Conservation (phyloP, 92 coral and sea anemone species). For the Paramuricea clavata region DNA sequence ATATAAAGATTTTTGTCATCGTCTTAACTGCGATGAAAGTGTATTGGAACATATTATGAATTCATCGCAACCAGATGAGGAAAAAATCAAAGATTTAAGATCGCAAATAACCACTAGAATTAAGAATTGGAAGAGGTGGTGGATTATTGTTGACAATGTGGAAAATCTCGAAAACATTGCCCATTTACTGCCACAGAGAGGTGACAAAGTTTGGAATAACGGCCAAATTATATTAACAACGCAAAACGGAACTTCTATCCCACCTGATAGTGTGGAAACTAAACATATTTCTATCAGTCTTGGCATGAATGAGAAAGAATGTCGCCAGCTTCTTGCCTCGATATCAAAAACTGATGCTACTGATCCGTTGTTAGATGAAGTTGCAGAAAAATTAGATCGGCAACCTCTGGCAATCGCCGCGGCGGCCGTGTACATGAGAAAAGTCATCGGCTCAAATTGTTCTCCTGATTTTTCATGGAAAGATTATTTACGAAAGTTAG, state of each 20-base stretch:
- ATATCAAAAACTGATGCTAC: slow-evolving; percentile 35
- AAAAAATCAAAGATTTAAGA: slow-evolving; percentile 48
- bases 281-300: slow-evolving; percentile 38
- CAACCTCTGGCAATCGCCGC: slow-evolving; percentile 76
- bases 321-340: slow-evolving; percentile 43
- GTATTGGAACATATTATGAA: slow-evolving; percentile 39
- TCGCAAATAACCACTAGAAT: slow-evolving; percentile 27
- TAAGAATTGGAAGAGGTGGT: slow-evolving; percentile 48
- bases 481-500: neutral
- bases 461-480: slow-evolving; percentile 9
- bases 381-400: slow-evolving; percentile 58
- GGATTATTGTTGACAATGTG: slow-evolving; percentile 68
- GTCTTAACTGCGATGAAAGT: slow-evolving; percentile 48
- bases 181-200: slow-evolving; percentile 37
- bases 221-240: slow-evolving; percentile 58
- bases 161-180: slow-evolving; percentile 21
- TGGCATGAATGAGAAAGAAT: slow-evolving; percentile 65
- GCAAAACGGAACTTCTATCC: slow-evolving; percentile 46
- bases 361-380: slow-evolving; percentile 40
- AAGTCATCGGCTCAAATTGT: neutral
- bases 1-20: slow-evolving; percentile 59
- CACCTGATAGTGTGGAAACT: slow-evolving; percentile 9
- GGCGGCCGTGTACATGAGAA: slow-evolving; percentile 61
- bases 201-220: slow-evolving; percentile 24
- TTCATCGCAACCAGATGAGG: slow-evolving; percentile 29